These are phyloP conservation scores for Lissocephala sabroskyi DNA, from an alignment of 2,888 invertebrate genomes.

Conservation along the genomic window DNA sequence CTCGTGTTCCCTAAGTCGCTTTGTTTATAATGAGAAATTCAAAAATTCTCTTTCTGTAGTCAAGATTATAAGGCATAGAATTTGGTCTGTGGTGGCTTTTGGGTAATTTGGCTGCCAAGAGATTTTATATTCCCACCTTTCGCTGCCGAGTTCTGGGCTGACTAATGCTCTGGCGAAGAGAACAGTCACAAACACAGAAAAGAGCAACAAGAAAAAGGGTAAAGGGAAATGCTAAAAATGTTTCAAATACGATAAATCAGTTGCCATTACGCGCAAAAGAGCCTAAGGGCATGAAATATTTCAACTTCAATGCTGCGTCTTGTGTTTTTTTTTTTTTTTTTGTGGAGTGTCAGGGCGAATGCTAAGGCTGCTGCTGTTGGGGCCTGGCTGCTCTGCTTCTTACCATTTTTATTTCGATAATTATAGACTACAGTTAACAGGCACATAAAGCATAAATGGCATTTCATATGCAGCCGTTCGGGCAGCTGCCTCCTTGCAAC, in stretches of 20 bases:
- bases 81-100: too few species aligned
- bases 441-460: constrained; percentile 44
- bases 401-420: constrained; percentile 25
- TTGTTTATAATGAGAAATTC: too few species aligned
- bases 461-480: constrained; percentile 25
- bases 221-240: constrained; percentile 23
- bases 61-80: too few species aligned
- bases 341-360: not conserved
- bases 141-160: too few species aligned
- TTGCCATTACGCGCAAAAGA: constrained; percentile 31
- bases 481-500: not conserved
- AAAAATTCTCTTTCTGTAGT: too few species aligned
- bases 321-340: constrained; percentile 14
- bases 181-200: too few species aligned
- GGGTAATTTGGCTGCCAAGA: too few species aligned
- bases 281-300: constrained; percentile 31
- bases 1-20: too few species aligned
- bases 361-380: constrained; percentile 1
- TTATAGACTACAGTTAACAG: constrained; percentile 44
- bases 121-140: too few species aligned
- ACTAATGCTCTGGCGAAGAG: not conserved
- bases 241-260: constrained; percentile 45
- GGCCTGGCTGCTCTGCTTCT: constrained; percentile 16
- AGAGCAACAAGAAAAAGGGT: constrained; percentile 2
- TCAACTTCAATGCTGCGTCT: constrained; percentile 19